Percentiles rank a stretch among this genome's conserved stretches.
Evolutionary conservation across 2,113 vertebrate genomes (phyloP).

Genomic region (Uria aalge): DNA sequence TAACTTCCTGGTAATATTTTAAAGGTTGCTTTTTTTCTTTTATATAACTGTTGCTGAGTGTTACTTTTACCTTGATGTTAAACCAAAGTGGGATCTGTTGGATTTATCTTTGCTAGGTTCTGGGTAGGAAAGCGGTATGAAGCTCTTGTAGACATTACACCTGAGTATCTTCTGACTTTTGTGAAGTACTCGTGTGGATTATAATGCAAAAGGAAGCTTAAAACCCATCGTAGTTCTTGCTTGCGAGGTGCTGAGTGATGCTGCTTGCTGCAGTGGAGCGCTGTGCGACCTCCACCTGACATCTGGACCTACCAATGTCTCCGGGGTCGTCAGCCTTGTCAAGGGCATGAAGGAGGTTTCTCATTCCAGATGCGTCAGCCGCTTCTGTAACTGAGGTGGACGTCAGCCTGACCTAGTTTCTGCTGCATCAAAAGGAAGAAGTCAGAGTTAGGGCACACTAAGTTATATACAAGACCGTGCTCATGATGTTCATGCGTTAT

Average conservation of each 20-base stretch:
- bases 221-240: neutral
- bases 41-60: neutral
- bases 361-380: neutral
- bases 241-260: neutral
- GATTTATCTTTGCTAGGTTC: neutral
- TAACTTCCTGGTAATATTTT: neutral
- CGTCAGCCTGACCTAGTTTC: neutral
- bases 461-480: neutral
- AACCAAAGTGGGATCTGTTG: neutral
- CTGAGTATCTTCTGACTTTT: neutral
- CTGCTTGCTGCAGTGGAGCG: neutral
- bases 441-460: neutral
- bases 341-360: neutral
- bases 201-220: neutral
- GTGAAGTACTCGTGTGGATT: neutral
- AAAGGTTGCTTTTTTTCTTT: neutral
- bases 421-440: neutral
- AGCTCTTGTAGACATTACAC: rapidly evolving
- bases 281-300: neutral
- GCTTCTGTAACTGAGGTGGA: neutral
- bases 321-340: neutral
- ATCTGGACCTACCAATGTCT: neutral
- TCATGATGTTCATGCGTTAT: neutral
- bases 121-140: neutral
- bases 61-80: neutral